phyloP scores from a whole-genome alignment of 2,113 vertebrate species.

The Microcebus lehilahytsara region DNA sequence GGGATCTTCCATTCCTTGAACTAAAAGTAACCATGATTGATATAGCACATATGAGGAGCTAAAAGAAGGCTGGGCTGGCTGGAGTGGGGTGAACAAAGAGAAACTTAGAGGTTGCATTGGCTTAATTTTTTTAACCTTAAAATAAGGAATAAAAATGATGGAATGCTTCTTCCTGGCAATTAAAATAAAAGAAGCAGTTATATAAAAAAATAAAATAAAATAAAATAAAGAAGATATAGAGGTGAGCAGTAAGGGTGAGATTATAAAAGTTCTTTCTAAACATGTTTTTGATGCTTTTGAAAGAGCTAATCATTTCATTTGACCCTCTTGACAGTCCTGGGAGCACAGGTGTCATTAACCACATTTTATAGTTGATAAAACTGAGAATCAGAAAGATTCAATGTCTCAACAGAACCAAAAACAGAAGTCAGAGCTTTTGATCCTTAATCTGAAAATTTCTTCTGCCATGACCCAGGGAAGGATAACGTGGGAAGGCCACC shows the following conservation, averaged over 20 bases:
- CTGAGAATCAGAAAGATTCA: neutral
- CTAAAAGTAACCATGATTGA: neutral
- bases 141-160: neutral
- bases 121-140: neutral
- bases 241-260: neutral
- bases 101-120: neutral
- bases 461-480: neutral
- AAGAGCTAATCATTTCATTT: neutral
- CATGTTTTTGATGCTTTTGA: neutral
- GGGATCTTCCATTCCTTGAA: neutral
- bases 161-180: too few relatives aligned
- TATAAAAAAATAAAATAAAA: neutral
- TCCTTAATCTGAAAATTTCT: neutral
- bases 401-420: neutral
- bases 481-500: neutral
- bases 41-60: neutral
- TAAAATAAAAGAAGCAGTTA: too few relatives aligned
- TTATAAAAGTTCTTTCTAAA: neutral
- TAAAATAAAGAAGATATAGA: neutral
- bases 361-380: neutral
- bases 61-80: neutral
- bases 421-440: neutral
- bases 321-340: neutral
- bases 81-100: neutral
- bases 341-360: neutral